These are phyloP conservation scores for Chaetoderma sp. DNA, from an alignment of 2,888 invertebrate genomes.

Conservation along the genomic window DNA sequence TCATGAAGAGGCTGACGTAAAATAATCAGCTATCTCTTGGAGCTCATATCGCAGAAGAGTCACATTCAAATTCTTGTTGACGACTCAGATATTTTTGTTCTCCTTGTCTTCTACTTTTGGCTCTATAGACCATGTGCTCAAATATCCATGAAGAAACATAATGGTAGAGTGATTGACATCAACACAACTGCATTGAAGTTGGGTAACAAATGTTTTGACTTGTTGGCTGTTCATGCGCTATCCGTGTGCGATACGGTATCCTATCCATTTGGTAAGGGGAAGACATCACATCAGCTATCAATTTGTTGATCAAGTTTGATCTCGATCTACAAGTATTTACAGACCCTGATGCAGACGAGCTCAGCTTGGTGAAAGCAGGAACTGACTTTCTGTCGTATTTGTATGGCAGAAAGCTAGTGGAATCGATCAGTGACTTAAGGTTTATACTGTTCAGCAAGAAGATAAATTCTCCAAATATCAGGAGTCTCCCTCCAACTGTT, in stretches of 20 bases:
- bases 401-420: neutral
- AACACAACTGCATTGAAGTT: too few relatives aligned
- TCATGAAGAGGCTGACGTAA: neutral
- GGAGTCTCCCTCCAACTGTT: too few relatives aligned
- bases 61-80: neutral
- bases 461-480: too few relatives aligned
- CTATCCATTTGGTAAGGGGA: too few relatives aligned
- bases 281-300: too few relatives aligned
- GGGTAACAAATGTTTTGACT: neutral
- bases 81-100: neutral
- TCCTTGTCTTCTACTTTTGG: neutral
- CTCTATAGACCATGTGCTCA: neutral
- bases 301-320: neutral
- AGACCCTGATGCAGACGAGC: neutral
- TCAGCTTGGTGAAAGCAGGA: neutral
- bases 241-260: neutral
- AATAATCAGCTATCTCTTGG: neutral
- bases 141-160: too few relatives aligned
- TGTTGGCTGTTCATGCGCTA: neutral
- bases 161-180: too few relatives aligned
- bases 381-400: neutral
- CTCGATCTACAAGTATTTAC: neutral
- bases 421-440: neutral
- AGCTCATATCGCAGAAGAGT: neutral
- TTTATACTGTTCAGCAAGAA: too few relatives aligned